phyloP scores from a whole-genome alignment of 1,140 invertebrate genomes.

The Drosophila auraria region DNA sequence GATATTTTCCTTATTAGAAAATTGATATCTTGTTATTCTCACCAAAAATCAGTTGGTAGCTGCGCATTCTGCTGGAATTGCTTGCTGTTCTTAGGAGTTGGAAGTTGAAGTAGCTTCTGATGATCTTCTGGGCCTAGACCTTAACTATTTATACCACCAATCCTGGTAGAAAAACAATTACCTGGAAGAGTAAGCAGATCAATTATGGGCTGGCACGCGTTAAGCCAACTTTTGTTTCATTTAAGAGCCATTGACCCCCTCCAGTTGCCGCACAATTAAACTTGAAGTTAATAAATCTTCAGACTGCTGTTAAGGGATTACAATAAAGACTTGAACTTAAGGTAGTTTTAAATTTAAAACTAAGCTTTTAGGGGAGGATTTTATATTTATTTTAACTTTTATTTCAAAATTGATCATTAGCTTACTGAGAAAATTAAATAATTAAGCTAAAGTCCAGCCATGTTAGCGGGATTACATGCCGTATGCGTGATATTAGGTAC shows the following conservation, averaged over 20 bases:
- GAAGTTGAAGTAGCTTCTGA: constrained; percentile 18
- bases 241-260: constrained; percentile 11
- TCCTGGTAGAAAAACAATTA: not conserved
- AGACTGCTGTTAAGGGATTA: too few species aligned
- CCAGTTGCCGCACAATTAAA: constrained; percentile 4
- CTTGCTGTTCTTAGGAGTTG: not conserved
- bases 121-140: not conserved
- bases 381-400: too few species aligned
- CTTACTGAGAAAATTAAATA: not conserved
- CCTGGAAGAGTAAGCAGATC: constrained; percentile 20
- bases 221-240: constrained; percentile 4
- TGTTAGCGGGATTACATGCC: not conserved
- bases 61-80: constrained; percentile 8
- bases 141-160: constrained; percentile 31
- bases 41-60: constrained; percentile 26
- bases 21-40: not conserved
- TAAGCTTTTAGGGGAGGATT: too few species aligned
- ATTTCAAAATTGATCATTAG: not conserved
- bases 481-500: not conserved
- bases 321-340: too few species aligned
- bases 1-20: not conserved
- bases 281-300: too few species aligned
- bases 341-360: too few species aligned
- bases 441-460: not conserved
- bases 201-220: constrained; percentile 14